These are phyloP conservation scores for Chouioia cunea DNA, from an alignment of 2,888 invertebrate species.

Conservation along the genomic window DNA sequence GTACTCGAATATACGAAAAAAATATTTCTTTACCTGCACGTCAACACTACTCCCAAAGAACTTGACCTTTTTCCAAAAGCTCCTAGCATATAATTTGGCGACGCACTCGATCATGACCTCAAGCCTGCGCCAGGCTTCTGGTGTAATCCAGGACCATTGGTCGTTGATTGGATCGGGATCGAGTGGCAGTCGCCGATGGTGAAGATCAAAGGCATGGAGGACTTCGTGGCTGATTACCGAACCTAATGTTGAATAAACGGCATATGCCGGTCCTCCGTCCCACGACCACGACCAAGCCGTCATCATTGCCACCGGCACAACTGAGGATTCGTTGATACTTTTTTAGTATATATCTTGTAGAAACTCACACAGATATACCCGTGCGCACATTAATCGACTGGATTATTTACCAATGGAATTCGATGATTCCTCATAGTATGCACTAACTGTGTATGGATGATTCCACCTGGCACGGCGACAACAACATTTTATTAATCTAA, in stretches of 20 bases:
- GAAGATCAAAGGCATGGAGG: conserved; percentile 70
- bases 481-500: neutral
- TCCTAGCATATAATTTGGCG: conserved; percentile 67
- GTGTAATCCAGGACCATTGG: conserved; percentile 66
- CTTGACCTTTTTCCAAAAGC: conserved; percentile 67
- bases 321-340: conserved; percentile 53
- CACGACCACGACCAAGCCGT: conserved; percentile 69
- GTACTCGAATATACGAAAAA: too few species aligned
- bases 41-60: conserved; percentile 68
- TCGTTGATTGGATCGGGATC: conserved; percentile 62
- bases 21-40: conserved; percentile 64
- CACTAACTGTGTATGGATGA: conserved; percentile 70
- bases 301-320: conserved; percentile 70
- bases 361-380: too few species aligned
- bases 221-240: conserved; percentile 71
- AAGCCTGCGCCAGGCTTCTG: conserved; percentile 66
- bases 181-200: conserved; percentile 60
- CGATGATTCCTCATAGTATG: conserved; percentile 70
- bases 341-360: too few species aligned
- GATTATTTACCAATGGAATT: conserved; percentile 68
- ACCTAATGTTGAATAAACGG: conserved; percentile 69
- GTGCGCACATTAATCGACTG: too few species aligned
- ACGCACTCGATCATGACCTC: conserved; percentile 69
- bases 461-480: conserved; percentile 64
- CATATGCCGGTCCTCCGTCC: conserved; percentile 68